Evolutionary conservation across 2,888 invertebrate species (phyloP).

Genomic region (Ametastegia equiseti): DNA sequence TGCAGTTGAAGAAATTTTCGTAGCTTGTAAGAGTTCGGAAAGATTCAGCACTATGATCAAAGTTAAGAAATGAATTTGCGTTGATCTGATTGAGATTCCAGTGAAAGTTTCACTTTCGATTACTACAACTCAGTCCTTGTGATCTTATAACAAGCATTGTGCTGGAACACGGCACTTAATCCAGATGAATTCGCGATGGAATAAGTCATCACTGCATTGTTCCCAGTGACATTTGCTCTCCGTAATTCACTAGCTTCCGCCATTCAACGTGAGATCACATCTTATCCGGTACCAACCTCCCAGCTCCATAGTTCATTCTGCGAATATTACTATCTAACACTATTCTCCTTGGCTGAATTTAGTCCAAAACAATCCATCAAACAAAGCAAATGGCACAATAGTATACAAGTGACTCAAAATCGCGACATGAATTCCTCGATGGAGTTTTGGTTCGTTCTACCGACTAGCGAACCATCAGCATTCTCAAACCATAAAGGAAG

Average conservation of each 20-base stretch:
- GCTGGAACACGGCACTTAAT: background rate
- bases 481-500: too few species aligned
- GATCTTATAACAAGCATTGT: conserved; percentile 12
- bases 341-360: too few species aligned
- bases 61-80: background rate
- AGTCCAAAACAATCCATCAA: too few species aligned
- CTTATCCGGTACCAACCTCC: background rate
- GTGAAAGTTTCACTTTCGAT: conserved; percentile 25
- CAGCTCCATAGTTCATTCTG: background rate
- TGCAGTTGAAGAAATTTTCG: background rate
- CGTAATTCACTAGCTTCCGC: background rate
- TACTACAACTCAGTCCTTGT: background rate
- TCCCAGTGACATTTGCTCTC: background rate
- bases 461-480: too few species aligned
- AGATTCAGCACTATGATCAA: background rate
- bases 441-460: too few species aligned
- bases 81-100: background rate
- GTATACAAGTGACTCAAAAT: too few species aligned
- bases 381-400: too few species aligned
- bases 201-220: conserved; percentile 8
- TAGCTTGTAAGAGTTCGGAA: background rate
- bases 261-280: background rate
- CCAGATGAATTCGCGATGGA: background rate
- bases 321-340: background rate
- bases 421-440: too few species aligned